Evolutionary conservation across 2,888 invertebrate species (phyloP).

Genomic region (Congeria kusceri): DNA sequence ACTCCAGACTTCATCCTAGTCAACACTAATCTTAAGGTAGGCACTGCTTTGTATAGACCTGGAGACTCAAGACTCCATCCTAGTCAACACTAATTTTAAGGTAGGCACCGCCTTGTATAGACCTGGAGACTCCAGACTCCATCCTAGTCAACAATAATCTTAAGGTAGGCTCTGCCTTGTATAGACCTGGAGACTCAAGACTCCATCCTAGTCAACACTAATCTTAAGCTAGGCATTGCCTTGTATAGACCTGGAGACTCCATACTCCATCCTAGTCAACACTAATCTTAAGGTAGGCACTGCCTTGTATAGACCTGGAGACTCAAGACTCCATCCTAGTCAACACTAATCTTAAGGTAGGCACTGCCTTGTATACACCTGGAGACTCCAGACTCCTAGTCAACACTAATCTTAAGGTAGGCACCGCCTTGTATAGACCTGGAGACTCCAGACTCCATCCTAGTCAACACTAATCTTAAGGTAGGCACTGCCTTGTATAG

Average conservation of each 20-base stretch:
- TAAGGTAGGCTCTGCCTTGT: not conserved
- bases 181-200: not conserved
- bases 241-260: not conserved
- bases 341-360: not conserved
- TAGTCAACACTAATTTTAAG: not conserved
- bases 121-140: conserved; percentile 1
- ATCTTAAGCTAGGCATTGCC: not conserved
- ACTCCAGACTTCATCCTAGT: not conserved
- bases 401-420: not conserved
- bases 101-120: not conserved
- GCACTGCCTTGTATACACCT: not conserved
- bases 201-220: not conserved
- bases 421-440: not conserved
- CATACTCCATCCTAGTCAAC: not conserved
- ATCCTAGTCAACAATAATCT: not conserved
- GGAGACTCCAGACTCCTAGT: not conserved
- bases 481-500: not conserved
- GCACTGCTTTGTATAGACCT: not conserved
- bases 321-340: not conserved
- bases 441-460: not conserved
- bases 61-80: not conserved
- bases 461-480: not conserved
- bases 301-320: not conserved
- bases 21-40: not conserved
- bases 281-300: not conserved